Conservation (phyloP, 2,888 invertebrate species). For the Choristoneura rosaceana region DNA sequence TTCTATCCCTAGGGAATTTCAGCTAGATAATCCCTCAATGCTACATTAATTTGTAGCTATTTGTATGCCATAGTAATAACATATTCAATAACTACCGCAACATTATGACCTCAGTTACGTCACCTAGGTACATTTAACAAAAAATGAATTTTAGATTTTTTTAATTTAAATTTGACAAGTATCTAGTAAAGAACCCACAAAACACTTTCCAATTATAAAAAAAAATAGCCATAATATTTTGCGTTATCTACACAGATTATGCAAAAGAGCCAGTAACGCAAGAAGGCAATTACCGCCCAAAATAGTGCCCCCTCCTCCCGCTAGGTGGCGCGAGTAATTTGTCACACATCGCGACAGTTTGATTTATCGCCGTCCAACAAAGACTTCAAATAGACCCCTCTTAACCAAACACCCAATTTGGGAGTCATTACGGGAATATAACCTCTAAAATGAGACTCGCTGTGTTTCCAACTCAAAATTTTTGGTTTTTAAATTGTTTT, state of each 20-base stretch:
- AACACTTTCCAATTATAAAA: neutral
- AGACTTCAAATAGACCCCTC: conserved; percentile 77
- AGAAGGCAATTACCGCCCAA: conserved; percentile 49
- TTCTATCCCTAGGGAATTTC: too few relatives aligned
- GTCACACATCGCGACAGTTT: conserved; percentile 79
- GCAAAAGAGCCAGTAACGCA: conserved; percentile 38
- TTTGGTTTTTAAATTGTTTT: neutral
- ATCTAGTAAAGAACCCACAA: neutral
- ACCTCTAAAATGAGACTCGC: conserved; percentile 58
- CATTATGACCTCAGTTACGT: too few relatives aligned
- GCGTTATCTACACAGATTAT: conserved; percentile 23
- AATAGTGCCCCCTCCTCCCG: conserved; percentile 63
- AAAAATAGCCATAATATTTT: neutral
- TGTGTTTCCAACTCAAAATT: conserved; percentile 32
- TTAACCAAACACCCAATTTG: conserved; percentile 77
- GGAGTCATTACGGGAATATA: conserved; percentile 70
- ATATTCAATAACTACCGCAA: too few relatives aligned
- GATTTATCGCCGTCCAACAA: conserved; percentile 77
- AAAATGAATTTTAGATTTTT: too few relatives aligned
- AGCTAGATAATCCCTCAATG: too few relatives aligned
- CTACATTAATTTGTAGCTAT: too few relatives aligned
- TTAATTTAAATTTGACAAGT: too few relatives aligned
- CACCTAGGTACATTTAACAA: too few relatives aligned
- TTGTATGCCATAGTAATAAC: too few relatives aligned
- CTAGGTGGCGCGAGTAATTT: conserved; percentile 76